phyloP scores from a whole-genome alignment of 2,888 invertebrate genomes.

The Ectemnius continuus region DNA sequence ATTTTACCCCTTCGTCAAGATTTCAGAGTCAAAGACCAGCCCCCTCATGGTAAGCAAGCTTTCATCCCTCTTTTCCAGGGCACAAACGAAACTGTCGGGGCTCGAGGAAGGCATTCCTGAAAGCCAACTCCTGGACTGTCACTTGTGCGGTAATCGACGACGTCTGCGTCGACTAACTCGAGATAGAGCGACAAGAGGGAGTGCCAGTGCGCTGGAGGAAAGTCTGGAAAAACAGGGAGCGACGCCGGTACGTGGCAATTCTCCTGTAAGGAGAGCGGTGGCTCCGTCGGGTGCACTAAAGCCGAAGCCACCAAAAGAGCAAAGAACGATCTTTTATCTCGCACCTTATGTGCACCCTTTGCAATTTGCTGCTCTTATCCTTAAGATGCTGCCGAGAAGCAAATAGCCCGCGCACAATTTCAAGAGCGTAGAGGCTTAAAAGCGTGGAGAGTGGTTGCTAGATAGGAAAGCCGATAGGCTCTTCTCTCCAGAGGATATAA shows the following conservation, averaged over 20 bases:
- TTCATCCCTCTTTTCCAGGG: too few species aligned
- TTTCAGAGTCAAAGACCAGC: too few species aligned
- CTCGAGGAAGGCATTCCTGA: too few species aligned
- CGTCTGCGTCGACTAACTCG: neutral
- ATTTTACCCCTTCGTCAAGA: too few species aligned
- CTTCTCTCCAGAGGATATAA: neutral
- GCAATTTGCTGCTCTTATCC: neutral
- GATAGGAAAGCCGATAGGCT: too few species aligned
- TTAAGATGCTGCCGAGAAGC: too few species aligned
- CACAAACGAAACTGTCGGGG: too few species aligned
- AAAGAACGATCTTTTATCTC: constrained; percentile 21
- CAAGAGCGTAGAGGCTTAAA: too few species aligned
- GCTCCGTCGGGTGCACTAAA: constrained; percentile 19
- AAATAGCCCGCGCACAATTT: too few species aligned
- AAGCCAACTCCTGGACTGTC: constrained; percentile 17
- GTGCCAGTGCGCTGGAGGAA: neutral
- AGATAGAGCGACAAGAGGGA: neutral
- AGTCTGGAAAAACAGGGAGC: neutral
- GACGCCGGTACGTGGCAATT: constrained; percentile 7
- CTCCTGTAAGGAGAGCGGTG: constrained; percentile 1
- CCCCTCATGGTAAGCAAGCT: too few species aligned
- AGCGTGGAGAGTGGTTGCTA: too few species aligned
- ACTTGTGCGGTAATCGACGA: constrained; percentile 26
- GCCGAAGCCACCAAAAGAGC: neutral
- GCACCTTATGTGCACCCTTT: constrained; percentile 29